phyloP scores from a whole-genome alignment of 2,888 invertebrate species.

The Sphaerophoria rueppellii region DNA sequence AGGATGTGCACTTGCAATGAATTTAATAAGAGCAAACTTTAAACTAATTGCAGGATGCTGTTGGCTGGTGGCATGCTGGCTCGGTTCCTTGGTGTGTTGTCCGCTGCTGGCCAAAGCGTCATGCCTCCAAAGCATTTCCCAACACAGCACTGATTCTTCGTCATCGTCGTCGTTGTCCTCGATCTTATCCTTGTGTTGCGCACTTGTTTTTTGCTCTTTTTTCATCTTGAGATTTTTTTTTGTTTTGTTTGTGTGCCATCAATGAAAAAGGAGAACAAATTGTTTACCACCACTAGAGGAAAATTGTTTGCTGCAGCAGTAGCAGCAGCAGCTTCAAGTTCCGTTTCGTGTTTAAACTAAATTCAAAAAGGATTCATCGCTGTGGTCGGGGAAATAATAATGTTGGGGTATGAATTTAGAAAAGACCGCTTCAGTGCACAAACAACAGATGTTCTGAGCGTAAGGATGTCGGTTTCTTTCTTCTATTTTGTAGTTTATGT shows the following conservation, averaged over 20 bases:
- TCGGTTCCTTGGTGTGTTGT: slow-evolving; percentile 21
- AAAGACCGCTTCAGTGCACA: slow-evolving; percentile 30
- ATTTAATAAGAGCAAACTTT: slow-evolving; percentile 71
- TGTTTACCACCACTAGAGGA: slow-evolving; percentile 45
- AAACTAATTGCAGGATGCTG: slow-evolving; percentile 71
- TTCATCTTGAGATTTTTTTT: not conserved
- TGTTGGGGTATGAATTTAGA: slow-evolving; percentile 62
- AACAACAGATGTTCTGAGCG: slow-evolving; percentile 51
- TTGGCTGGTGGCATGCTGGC: slow-evolving; percentile 24
- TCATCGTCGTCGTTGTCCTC: not conserved
- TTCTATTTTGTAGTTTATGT: not conserved
- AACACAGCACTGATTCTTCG: not conserved
- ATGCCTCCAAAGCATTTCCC: not conserved
- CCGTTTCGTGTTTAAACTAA: slow-evolving; percentile 41
- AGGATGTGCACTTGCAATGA: slow-evolving; percentile 69
- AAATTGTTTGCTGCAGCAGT: slow-evolving; percentile 50
- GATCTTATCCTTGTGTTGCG: slow-evolving; percentile 17
- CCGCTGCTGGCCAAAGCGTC: slow-evolving; percentile 22
- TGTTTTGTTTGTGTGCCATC: not conserved
- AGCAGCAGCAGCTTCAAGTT: slow-evolving; percentile 23
- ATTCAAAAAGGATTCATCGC: slow-evolving; percentile 31
- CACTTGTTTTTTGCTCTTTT: slow-evolving; percentile 18
- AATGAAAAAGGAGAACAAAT: slow-evolving; percentile 36
- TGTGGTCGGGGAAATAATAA: slow-evolving; percentile 60
- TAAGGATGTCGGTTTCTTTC: slow-evolving; percentile 31